Evolutionary conservation across 2,888 invertebrate species (phyloP).

Genomic region (Cheilosia impressa): DNA sequence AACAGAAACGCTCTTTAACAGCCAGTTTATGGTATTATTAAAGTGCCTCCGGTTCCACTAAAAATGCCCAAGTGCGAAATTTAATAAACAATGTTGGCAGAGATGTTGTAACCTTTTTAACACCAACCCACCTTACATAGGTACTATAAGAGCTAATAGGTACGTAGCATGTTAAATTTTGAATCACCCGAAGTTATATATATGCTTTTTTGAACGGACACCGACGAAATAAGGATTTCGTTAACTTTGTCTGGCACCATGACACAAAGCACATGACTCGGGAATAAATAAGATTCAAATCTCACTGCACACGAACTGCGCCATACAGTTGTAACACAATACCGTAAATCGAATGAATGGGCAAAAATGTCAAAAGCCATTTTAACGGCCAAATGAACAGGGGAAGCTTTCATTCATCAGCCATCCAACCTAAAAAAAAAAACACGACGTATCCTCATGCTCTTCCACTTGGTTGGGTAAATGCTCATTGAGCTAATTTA

Average conservation of each 20-base stretch:
- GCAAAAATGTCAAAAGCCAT: constrained; percentile 61
- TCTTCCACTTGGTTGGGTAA: constrained; percentile 80
- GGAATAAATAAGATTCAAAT: not conserved
- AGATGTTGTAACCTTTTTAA: not conserved
- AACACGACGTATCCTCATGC: constrained; percentile 27
- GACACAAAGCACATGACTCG: not conserved
- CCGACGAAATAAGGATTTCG: too few species aligned
- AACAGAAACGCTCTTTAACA: constrained; percentile 28
- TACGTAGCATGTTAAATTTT: too few species aligned
- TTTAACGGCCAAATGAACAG: constrained; percentile 56
- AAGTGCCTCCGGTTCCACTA: constrained; percentile 5
- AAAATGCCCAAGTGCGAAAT: not conserved
- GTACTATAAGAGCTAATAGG: too few species aligned
- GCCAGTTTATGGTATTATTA: constrained; percentile 34
- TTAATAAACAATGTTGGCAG: not conserved
- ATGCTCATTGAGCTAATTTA: constrained; percentile 82
- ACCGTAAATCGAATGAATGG: constrained; percentile 4
- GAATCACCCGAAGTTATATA: too few species aligned
- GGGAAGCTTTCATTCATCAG: constrained; percentile 28
- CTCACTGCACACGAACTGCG: not conserved
- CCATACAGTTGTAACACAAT: not conserved
- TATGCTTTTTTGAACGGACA: too few species aligned
- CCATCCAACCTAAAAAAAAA: constrained; percentile 16
- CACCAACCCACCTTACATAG: not conserved
- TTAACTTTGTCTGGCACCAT: too few species aligned